phyloP scores from a whole-genome alignment of 2,797 vertebrate genomes.

The Anisognathus igniventris region DNA sequence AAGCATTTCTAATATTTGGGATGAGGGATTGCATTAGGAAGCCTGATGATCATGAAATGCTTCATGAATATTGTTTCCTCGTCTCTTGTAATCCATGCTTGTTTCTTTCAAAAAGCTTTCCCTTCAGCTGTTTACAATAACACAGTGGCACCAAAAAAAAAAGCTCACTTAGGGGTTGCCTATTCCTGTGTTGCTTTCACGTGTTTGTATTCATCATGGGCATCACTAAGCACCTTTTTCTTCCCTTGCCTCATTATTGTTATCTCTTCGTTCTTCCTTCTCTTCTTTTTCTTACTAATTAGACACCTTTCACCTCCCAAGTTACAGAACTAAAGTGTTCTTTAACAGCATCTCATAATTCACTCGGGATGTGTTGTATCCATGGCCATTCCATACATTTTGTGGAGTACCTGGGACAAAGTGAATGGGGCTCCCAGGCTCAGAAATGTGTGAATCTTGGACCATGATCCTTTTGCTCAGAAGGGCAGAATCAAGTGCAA shows the following conservation, averaged over 20 bases:
- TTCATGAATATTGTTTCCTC: background rate
- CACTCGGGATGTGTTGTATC: background rate
- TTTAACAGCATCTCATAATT: background rate
- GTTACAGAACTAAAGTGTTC: background rate
- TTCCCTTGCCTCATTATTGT: background rate
- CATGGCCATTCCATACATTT: background rate
- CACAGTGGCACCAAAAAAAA: background rate
- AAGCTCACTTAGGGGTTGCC: background rate
- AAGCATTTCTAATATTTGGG: background rate
- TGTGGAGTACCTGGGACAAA: background rate
- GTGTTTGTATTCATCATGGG: background rate
- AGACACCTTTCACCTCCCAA: background rate
- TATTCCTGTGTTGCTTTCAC: background rate
- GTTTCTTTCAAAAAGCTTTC: background rate
- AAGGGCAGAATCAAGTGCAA: background rate
- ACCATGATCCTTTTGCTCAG: background rate
- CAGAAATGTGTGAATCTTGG: background rate
- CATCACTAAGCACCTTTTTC: background rate
- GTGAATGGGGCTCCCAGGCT: background rate
- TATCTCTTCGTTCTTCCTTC: background rate
- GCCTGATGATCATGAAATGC: background rate
- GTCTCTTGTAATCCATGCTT: background rate
- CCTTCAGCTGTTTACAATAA: background rate
- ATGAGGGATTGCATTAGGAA: background rate
- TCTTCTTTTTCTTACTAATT: background rate